These are phyloP conservation scores for Mantis religiosa DNA, from an alignment of 2,888 invertebrate species.

Conservation along the genomic window DNA sequence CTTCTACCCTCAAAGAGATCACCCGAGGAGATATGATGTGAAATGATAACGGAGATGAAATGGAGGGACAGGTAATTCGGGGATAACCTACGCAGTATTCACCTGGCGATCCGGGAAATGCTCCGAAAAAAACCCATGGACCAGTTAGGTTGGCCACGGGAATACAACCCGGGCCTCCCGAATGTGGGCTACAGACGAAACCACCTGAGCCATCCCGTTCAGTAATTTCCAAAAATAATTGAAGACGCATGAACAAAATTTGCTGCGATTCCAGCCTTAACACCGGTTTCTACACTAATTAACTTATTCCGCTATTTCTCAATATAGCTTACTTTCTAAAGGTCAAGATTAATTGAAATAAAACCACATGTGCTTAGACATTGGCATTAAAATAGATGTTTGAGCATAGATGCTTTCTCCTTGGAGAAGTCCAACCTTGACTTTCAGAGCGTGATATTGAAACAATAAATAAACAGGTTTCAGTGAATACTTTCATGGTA, in stretches of 20 bases:
- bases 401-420: background rate
- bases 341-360: background rate
- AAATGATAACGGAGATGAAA: too few species aligned
- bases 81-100: too few species aligned
- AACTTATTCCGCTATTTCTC: background rate
- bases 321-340: background rate
- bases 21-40: too few species aligned
- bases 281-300: background rate
- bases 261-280: background rate
- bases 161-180: too few species aligned
- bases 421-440: background rate
- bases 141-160: too few species aligned
- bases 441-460: background rate
- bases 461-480: background rate
- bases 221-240: too few species aligned
- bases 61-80: too few species aligned
- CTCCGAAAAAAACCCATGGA: too few species aligned
- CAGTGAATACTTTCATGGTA: background rate
- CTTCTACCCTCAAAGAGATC: too few species aligned
- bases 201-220: too few species aligned
- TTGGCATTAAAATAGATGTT: background rate
- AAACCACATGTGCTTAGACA: background rate
- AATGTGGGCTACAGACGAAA: too few species aligned
- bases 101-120: too few species aligned
- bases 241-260: background rate